Evolutionary conservation across 35 echinoderm and acorn worm species (phyloP).

Genomic region (Ophiothrix spiculata): DNA sequence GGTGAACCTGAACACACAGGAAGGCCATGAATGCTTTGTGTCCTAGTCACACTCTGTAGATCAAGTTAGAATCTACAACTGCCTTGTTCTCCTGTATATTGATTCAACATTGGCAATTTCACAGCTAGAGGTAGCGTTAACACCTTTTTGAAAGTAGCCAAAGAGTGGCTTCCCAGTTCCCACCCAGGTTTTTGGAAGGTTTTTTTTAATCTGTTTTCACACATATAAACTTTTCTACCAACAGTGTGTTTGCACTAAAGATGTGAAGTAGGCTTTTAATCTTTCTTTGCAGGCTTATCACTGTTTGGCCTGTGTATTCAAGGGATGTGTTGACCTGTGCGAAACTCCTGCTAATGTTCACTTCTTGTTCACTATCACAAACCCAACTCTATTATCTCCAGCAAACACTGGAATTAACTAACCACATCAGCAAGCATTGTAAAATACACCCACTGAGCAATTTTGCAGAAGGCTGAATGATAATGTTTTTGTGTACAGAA

Average conservation of each 20-base stretch:
- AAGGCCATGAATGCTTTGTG: not conserved
- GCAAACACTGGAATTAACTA: not conserved
- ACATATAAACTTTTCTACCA: not conserved
- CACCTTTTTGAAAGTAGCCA: not conserved
- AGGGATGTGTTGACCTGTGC: not conserved
- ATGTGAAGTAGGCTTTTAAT: not conserved
- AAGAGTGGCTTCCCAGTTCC: not conserved
- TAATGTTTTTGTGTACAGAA: not conserved
- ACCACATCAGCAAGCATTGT: not conserved
- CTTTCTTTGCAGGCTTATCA: not conserved
- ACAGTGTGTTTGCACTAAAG: not conserved
- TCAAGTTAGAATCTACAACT: no score
- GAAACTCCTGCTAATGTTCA: not conserved
- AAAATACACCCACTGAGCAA: not conserved
- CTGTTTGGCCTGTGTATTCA: not conserved
- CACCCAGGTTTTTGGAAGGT: not conserved
- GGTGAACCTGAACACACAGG: not conserved
- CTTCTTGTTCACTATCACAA: not conserved
- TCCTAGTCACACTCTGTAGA: not conserved
- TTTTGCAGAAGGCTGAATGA: not conserved
- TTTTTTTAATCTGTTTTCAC: not conserved
- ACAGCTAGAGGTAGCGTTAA: no score
- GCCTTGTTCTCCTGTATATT: no score
- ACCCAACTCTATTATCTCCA: not conserved
- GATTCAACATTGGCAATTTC: no score